Conservation (phyloP, 64 coral and sea anemone species). For the Pocillopora damicornis region DNA sequence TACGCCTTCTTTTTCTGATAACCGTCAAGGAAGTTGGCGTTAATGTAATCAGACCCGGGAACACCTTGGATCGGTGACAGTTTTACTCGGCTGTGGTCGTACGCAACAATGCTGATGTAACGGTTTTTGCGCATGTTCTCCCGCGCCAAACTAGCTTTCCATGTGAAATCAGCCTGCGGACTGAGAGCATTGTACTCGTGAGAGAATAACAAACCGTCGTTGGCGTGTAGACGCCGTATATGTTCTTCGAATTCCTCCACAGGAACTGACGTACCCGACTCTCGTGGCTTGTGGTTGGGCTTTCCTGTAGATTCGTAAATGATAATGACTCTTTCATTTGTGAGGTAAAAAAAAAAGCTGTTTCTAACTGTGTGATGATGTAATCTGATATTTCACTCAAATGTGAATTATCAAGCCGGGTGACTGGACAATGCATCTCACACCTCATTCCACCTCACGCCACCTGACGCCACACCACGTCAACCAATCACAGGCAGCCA, state of each 20-base stretch:
- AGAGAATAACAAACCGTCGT: conserved; percentile 59
- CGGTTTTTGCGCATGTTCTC: conserved; percentile 70
- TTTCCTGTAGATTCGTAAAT: neutral
- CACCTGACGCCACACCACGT: no score
- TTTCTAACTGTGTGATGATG: neutral
- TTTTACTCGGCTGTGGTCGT: conserved; percentile 69
- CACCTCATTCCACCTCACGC: no score
- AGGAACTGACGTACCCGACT: neutral
- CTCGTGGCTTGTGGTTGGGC: conserved; percentile 36
- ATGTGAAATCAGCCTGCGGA: conserved; percentile 31
- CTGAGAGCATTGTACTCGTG: conserved; percentile 52
- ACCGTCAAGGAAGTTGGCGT: conserved; percentile 80
- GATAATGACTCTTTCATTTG: neutral
- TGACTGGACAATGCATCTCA: no score
- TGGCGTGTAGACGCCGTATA: conserved; percentile 48
- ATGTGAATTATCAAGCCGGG: no score
- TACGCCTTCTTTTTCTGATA: conserved; percentile 71
- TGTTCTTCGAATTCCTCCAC: conserved; percentile 54
- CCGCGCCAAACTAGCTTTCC: conserved; percentile 36
- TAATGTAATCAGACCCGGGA: conserved; percentile 58
- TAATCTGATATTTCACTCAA: no score
- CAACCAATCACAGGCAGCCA: no score
- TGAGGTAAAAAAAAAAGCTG: neutral
- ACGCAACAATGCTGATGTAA: conserved; percentile 66
- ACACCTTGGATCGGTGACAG: conserved; percentile 31